phyloP scores from a whole-genome alignment of 2,888 invertebrate genomes.

The Drosophila longiperda region DNA sequence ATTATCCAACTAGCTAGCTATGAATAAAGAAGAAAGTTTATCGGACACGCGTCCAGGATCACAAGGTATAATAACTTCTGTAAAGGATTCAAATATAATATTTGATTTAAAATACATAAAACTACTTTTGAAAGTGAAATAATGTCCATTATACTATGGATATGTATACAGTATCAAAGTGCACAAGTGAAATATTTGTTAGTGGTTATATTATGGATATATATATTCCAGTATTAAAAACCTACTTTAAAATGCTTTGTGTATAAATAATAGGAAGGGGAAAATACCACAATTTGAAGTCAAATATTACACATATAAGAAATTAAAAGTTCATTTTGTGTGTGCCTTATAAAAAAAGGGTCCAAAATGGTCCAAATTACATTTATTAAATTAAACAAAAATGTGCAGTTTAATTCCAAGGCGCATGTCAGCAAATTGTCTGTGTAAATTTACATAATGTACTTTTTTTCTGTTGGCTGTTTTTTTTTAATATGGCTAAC shows the following conservation, averaged over 20 bases:
- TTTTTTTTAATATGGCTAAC: not conserved
- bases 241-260: not conserved
- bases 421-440: slow-evolving; percentile 35
- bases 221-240: not conserved
- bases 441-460: slow-evolving; percentile 43
- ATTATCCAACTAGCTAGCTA: slow-evolving; percentile 26
- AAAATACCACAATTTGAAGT: not conserved
- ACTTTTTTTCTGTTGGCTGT: not conserved
- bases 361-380: not conserved
- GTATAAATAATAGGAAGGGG: not conserved
- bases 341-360: not conserved
- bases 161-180: not conserved
- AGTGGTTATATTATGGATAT: not conserved
- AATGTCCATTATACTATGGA: not conserved
- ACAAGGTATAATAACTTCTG: slow-evolving; percentile 66
- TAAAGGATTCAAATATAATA: not conserved
- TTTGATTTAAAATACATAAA: not conserved
- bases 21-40: slow-evolving; percentile 79
- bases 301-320: not conserved
- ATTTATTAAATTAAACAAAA: slow-evolving; percentile 3
- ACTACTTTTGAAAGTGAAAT: not conserved
- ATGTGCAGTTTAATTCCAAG: slow-evolving; percentile 12
- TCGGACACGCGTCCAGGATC: slow-evolving; percentile 69
- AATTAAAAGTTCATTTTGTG: not conserved
- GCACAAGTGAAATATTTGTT: not conserved